Base-by-base conservation (phyloP, 2,888 invertebrate genomes). In the Cacoxenus indagator region DNA sequence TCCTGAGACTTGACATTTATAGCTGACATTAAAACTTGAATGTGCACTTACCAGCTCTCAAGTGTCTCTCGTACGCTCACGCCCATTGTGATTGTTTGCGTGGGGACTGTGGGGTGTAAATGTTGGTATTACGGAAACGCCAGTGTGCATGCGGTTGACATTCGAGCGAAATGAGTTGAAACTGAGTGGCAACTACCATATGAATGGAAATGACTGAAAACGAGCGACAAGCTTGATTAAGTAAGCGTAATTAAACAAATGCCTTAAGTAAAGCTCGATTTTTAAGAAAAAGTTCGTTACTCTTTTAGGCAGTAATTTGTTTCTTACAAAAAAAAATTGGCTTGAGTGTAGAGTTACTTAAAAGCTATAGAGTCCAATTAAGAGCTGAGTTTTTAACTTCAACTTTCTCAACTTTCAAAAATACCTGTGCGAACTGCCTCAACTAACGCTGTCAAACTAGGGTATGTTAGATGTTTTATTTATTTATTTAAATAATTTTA, bases 1-100 rank as follows among this genome's bases (percentile, higher is more conserved):
- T 70, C 73, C 62, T 57, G 76, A 70, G 77, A 78, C 77, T 81
- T 81, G 78, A 78, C 78, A 79, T 79, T 79, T 79, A 77, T 78
- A 73, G 81, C 78, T 73, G 67, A 71, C 78, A 81, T 79, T 79
- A 81, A 81, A 71, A 75, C 73, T 77, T 61, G 59, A 61, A 61
- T 61, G 59, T 61, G 59, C 59, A 61, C 59, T 61, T 61, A 61
- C 59, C 59, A 61, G 59, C 37, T 61, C 59, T 61, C 59, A 61
- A 61, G 59, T 61, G 37, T 61, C 37, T 61, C 24, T 48, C 6
- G 48, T 14, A 37, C 14, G 37, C 37, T 37, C 37, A 37, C 37
- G 37, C 37, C 37, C 37, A 2, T 37, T 72, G 75, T 68, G 71
- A 69, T 72, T 70, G 48, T 48, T 64, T 29, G 70, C 59, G 67